A percentile compares a stretch with the other conserved stretches of the same genome.
Conservation (phyloP, 2,113 vertebrate species). For the Zosterops japonicus region DNA sequence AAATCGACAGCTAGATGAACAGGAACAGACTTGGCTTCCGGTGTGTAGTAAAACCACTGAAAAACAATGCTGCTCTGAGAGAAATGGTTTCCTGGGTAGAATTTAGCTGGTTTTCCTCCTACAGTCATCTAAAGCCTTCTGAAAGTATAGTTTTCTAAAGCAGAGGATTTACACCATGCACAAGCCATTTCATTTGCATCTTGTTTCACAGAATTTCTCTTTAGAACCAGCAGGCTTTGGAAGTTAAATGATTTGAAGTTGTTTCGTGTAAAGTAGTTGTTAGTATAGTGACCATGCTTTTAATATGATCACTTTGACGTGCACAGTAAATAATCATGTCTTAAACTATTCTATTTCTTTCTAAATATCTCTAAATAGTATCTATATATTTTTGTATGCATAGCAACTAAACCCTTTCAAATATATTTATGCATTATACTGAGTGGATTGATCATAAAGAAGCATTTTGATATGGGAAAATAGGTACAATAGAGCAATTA, state of each 20-base stretch:
- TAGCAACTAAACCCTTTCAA: neutral
- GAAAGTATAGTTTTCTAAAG: neutral
- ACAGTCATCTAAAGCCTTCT: neutral
- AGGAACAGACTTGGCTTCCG: slow-evolving; percentile 26
- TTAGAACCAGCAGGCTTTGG: neutral
- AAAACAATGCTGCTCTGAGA: neutral
- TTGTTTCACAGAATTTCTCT: neutral
- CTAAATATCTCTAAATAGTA: neutral
- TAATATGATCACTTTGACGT: neutral
- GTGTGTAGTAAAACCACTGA: slow-evolving; percentile 17
- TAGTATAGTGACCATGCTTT: neutral
- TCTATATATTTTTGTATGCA: neutral
- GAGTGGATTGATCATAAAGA: neutral
- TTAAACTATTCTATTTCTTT: neutral
- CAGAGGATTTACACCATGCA: neutral
- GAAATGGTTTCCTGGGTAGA: slow-evolving; percentile 36
- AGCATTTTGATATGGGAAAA: neutral
- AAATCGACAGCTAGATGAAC: neutral
- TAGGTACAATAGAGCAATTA: neutral
- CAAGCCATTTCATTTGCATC: neutral
- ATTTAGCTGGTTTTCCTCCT: neutral
- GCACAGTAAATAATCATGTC: neutral
- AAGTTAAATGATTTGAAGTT: neutral
- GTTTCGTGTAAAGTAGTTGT: neutral
- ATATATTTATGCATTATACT: neutral